phyloP scores from a whole-genome alignment of 2,888 invertebrate genomes.

The Sesia apiformis region DNA sequence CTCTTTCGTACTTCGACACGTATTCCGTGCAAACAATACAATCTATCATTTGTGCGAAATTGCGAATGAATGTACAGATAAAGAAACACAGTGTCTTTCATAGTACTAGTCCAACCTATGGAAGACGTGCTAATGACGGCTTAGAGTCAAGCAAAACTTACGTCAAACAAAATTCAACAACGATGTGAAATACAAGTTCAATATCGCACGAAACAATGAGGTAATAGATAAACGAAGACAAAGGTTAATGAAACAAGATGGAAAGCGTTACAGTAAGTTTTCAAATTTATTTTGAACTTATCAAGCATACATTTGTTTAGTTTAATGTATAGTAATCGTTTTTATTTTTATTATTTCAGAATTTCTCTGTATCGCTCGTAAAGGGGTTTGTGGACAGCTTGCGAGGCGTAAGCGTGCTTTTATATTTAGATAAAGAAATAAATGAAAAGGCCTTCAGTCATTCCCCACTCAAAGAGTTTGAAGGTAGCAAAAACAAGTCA shows the following conservation, averaged over 20 bases:
- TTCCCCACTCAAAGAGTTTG: slow-evolving; percentile 66
- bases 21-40: no score
- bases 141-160: no score
- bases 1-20: no score
- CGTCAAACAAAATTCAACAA: no score
- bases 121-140: no score
- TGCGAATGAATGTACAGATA: no score
- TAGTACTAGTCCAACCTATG: no score
- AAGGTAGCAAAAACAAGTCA: slow-evolving; percentile 50
- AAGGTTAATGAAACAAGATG: slow-evolving; percentile 23
- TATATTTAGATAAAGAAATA: slow-evolving; percentile 86
- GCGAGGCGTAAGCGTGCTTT: slow-evolving; percentile 82
- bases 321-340: not conserved
- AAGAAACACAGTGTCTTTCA: no score
- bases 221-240: slow-evolving; percentile 15
- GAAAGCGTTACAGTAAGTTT: slow-evolving; percentile 44
- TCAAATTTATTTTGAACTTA: not conserved
- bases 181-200: slow-evolving; percentile 4
- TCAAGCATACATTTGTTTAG: not conserved
- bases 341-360: slow-evolving; percentile 64
- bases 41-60: no score
- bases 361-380: slow-evolving; percentile 77
- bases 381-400: slow-evolving; percentile 87
- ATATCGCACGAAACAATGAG: slow-evolving; percentile 25
- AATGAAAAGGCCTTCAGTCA: slow-evolving; percentile 76